Evolutionary conservation across 2,888 invertebrate genomes (phyloP), one percentile per base, ranked within the genome.

Genomic region (Harpalus rubripes): DNA sequence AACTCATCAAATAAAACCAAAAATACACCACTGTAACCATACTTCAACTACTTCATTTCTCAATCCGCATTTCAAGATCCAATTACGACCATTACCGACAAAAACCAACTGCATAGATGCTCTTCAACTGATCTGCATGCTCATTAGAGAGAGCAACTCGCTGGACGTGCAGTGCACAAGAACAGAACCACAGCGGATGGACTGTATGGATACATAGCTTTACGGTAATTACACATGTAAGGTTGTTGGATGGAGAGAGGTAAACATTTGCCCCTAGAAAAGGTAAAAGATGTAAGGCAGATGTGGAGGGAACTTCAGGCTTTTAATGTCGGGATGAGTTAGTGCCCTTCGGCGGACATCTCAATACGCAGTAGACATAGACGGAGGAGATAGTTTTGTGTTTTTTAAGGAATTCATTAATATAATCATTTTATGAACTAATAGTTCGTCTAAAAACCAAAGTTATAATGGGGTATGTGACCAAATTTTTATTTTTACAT

Each of bases 271-370:
- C 84, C 76, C 78, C 22, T 59, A 59, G 44, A 32, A 63, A 68
- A 78, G 78, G 44, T 59, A 32, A 78, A 68, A 78, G 78, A 78
- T 32, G 82, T 52, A 8, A 74, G 26, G 26, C 56, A 22, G 72
- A 44, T n/a, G 18, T 12, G 22, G 15, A 65, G 4, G 12, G 63
- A 18, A 61, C 61, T 16, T 10, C 10, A 59, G 32, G 52, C 81
- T 44, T 72, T 59, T 84, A 84, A 84, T 84, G 84, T 84, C 84
- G 52, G 52, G 78, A 22, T 58, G 65, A 32, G 84, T 84, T 84
- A 78, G 84, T 84, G 65, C 78, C 78, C 78, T 84, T 78, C 84
- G 78, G 84, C 65, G 32, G 78, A 84, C 78, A 39, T 84, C 84
- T 84, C 65, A 84, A 84, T 84, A 65, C 52, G 39, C 16, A 65